A percentile compares a stretch with the other conserved stretches of the same genome.
These are phyloP conservation scores for Morinoia aosen DNA, from an alignment of 2,888 invertebrate genomes.

Conservation along the genomic window DNA sequence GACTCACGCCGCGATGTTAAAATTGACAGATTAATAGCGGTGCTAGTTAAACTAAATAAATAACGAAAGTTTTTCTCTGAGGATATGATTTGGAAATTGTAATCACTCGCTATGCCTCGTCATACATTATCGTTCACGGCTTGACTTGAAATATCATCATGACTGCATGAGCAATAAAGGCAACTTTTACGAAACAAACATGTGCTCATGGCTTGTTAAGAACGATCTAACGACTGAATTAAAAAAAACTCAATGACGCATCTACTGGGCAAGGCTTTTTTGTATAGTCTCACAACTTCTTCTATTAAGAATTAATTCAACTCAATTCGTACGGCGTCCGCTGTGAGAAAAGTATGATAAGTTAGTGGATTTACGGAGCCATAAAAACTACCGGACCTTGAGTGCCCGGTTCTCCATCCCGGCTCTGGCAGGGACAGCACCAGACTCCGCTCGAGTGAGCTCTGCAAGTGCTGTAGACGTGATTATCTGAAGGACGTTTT, in stretches of 20 bases:
- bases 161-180: neutral
- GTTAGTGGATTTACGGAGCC: neutral
- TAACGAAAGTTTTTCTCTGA: neutral
- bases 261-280: too few species aligned
- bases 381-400: neutral
- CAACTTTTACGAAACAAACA: neutral
- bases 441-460: neutral
- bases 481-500: neutral
- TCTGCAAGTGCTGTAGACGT: neutral
- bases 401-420: neutral
- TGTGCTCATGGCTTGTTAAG: neutral
- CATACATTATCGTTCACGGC: neutral
- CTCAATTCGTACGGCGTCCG: neutral
- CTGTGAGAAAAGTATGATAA: neutral
- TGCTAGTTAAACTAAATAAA: neutral
- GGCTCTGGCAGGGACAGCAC: neutral
- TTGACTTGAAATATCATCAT: neutral
- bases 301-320: neutral
- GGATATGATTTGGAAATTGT: neutral
- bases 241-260: neutral
- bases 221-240: neutral
- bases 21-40: neutral
- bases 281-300: neutral
- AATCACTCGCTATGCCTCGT: neutral
- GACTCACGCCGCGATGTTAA: neutral